Evolutionary conservation across 2,888 invertebrate species (phyloP), one percentile per base, ranked within the genome.

Genomic region (Lasioglossum malachurum): DNA sequence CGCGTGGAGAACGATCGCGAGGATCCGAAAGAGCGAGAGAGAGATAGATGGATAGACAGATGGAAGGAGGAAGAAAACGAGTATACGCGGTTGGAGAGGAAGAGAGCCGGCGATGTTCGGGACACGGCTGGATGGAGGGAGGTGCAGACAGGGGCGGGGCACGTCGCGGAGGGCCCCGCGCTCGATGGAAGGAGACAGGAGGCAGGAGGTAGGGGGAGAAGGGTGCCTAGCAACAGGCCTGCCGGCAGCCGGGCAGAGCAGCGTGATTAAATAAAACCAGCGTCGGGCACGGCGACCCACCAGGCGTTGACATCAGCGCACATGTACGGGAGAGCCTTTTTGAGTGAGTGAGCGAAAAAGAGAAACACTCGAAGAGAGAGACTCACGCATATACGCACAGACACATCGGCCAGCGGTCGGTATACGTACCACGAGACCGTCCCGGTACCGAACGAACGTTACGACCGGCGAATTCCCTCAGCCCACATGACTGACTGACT

Each of bases 151-250:
- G 92, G 93, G 93, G 93, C 92, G 94, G 92, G 92, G 92, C 91
- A 93, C 90, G 85, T 89, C 87, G 88, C 87, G 88, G 92, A 90
- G 91, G 92, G 92, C 87, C 92, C 90, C 90, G 89, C 84, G 77
- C 78, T 74, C 38, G 72, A 64, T 75, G 78, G 81, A 87, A 77
- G 73, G 74, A 82, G 80, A 81, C 49, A 82, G 53, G 82, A 85
- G 82, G 86, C 46, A 82, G 35, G 69, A 71, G 69, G 89, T 38
- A 67, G 90, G 88, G 92, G 92, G 93, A 93, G 94, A 93, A 89
- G 90, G 93, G 94, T 94, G 95, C 95, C 93, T 95, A 95, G 95
- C 95, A 95, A 95, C 95, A 95, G 94, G 93, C 94, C 92, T 91
- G 91, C 92, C 91, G 91, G 91, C 91, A 90, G 91, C 92, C 90